phyloP scores from a whole-genome alignment of 2,888 invertebrate species.

The Clepsis dumicolana region DNA sequence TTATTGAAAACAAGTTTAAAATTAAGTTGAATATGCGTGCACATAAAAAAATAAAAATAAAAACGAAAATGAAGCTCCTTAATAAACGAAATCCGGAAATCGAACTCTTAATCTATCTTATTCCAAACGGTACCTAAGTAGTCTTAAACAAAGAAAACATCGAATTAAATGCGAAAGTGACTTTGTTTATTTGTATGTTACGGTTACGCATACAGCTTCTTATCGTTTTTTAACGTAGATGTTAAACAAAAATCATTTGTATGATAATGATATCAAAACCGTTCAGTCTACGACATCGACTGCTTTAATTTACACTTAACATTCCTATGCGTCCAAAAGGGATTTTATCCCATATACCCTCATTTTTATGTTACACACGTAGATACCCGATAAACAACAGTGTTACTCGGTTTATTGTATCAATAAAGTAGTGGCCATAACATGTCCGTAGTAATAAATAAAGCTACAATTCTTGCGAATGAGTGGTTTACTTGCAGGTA shows the following conservation, averaged over 20 bases:
- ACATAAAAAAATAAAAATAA: not conserved
- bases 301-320: constrained; percentile 15
- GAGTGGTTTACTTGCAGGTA: too few relatives aligned
- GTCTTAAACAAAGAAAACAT: too few relatives aligned
- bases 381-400: constrained; percentile 8
- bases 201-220: too few relatives aligned
- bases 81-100: too few relatives aligned
- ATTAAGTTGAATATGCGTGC: not conserved
- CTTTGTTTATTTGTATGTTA: too few relatives aligned
- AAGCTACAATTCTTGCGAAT: too few relatives aligned
- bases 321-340: constrained; percentile 1
- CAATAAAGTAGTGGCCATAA: not conserved
- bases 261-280: constrained; percentile 13
- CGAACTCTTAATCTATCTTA: not conserved
- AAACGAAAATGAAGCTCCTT: not conserved
- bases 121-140: too few relatives aligned
- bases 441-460: not conserved
- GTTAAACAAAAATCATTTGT: constrained; percentile 15
- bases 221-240: too few relatives aligned
- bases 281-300: constrained; percentile 6
- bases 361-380: not conserved
- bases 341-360: not conserved
- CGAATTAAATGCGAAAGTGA: too few relatives aligned
- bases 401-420: not conserved
- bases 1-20: not conserved